These are phyloP conservation scores for Orthonevra nobilis DNA, from an alignment of 2,888 invertebrate species.

Conservation along the genomic window DNA sequence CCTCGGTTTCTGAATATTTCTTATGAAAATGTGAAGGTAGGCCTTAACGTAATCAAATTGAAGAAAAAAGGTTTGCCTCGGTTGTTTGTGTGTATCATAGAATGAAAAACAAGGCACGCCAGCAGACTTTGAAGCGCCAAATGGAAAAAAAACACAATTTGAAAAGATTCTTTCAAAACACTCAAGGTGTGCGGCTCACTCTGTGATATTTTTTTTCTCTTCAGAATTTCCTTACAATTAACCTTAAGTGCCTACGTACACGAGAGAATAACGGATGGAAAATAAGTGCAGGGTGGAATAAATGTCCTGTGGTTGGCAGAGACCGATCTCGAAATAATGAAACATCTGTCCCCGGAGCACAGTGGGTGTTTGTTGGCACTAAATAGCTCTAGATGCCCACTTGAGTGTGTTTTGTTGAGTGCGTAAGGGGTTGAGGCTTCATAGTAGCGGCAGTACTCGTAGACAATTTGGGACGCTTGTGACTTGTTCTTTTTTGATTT, in stretches of 20 bases:
- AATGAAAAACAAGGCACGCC: neutral
- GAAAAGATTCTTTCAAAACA: slow-evolving; percentile 15
- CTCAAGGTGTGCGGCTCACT: slow-evolving; percentile 61
- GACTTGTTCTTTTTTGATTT: too few relatives aligned
- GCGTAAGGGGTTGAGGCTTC: slow-evolving; percentile 38
- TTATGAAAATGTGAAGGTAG: neutral
- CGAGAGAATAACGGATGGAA: slow-evolving; percentile 22
- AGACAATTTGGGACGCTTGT: too few relatives aligned
- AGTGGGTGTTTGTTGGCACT: slow-evolving; percentile 51
- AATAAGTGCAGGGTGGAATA: slow-evolving; percentile 42
- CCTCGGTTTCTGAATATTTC: neutral
- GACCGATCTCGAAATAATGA: neutral
- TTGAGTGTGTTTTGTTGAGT: slow-evolving; percentile 37
- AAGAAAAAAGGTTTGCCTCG: slow-evolving; percentile 34
- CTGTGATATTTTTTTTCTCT: too few relatives aligned
- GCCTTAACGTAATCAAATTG: slow-evolving; percentile 19
- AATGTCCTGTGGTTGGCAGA: slow-evolving; percentile 60
- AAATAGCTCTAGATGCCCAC: slow-evolving; percentile 51
- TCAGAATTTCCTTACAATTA: slow-evolving; percentile 49
- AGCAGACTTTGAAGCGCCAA: slow-evolving; percentile 65
- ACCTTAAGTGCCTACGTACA: slow-evolving; percentile 50
- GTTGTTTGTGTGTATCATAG: slow-evolving; percentile 13
- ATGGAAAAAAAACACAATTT: neutral
- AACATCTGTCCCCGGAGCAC: slow-evolving; percentile 55
- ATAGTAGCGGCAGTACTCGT: too few relatives aligned